A percentile compares a stretch with the other conserved stretches of the same genome.
Conservation (phyloP, 2,888 invertebrate species). For the Pyrochroa serraticornis region DNA sequence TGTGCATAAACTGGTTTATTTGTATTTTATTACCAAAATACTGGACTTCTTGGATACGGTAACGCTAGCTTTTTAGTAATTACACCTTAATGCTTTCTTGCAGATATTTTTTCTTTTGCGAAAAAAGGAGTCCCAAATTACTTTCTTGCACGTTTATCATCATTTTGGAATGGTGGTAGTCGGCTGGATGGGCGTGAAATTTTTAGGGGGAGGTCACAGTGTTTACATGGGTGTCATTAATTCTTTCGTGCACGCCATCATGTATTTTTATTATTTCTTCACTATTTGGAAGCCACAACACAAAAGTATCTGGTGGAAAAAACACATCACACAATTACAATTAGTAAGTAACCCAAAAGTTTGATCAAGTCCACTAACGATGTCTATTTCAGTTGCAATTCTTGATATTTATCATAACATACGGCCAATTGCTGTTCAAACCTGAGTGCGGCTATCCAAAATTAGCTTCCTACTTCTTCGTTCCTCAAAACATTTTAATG, state of each 20-base stretch:
- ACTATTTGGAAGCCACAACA: conserved; percentile 74
- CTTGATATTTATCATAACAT: conserved; percentile 64
- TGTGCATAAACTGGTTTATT: conserved; percentile 66
- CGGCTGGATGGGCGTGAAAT: conserved; percentile 68
- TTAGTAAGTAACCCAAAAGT: conserved; percentile 61
- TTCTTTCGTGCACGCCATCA: conserved; percentile 75
- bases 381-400: conserved; percentile 67
- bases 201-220: conserved; percentile 71
- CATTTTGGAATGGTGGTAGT: conserved; percentile 80
- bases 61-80: conserved; percentile 42
- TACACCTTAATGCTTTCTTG: conserved; percentile 38
- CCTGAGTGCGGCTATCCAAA: conserved; percentile 67
- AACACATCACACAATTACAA: conserved; percentile 83
- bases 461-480: conserved; percentile 61
- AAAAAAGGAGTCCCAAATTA: conserved; percentile 80
- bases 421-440: conserved; percentile 57
- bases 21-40: conserved; percentile 74
- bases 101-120: conserved; percentile 82
- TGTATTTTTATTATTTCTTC: conserved; percentile 84
- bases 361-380: not conserved
- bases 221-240: conserved; percentile 72
- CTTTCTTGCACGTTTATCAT: conserved; percentile 86
- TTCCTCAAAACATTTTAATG: conserved; percentile 72
- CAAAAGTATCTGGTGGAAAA: conserved; percentile 82
- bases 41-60: conserved; percentile 78